Evolutionary conservation across 2,888 invertebrate species (phyloP).

Genomic region (Anoncus sp.): DNA sequence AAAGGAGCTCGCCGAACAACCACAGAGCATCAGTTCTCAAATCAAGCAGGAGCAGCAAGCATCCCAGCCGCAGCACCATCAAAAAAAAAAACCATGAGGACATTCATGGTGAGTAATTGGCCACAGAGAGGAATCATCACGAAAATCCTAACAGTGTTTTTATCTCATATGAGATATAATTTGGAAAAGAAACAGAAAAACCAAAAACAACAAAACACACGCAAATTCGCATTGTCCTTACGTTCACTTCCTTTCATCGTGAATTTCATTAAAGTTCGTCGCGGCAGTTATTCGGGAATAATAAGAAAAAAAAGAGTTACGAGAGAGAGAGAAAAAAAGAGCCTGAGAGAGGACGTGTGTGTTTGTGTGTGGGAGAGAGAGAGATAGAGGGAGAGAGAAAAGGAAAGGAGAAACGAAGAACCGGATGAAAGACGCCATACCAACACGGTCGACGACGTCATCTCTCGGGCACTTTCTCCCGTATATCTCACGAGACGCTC

Average conservation of each 20-base stretch:
- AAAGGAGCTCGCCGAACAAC: conserved; percentile 80
- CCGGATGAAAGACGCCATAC: conserved; percentile 47
- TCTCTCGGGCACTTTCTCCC: conserved; percentile 41
- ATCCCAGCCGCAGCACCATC: conserved; percentile 63
- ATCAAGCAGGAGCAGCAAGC: conserved; percentile 78
- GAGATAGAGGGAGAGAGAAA: conserved; percentile 54
- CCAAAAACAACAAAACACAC: conserved; percentile 1
- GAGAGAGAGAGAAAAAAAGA: background rate
- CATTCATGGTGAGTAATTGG: conserved; percentile 81
- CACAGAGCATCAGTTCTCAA: conserved; percentile 83
- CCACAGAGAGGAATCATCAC: conserved; percentile 7
- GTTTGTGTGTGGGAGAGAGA: conserved; percentile 20
- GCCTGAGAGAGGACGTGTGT: no score
- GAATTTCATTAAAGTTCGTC: conserved; percentile 51
- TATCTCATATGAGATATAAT: background rate
- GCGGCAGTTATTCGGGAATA: conserved; percentile 38
- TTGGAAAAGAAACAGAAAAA: conserved; percentile 10
- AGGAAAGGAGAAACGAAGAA: conserved; percentile 40
- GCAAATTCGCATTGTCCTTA: background rate
- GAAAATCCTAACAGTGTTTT: conserved; percentile 25
- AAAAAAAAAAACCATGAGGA: conserved; percentile 82
- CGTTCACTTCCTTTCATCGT: conserved; percentile 33
- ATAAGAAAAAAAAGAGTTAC: conserved; percentile 3
- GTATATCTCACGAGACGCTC: conserved; percentile 27
- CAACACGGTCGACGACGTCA: conserved; percentile 43